Base-by-base conservation (phyloP, 2,113 vertebrate species). In the Chionomys nivalis region DNA sequence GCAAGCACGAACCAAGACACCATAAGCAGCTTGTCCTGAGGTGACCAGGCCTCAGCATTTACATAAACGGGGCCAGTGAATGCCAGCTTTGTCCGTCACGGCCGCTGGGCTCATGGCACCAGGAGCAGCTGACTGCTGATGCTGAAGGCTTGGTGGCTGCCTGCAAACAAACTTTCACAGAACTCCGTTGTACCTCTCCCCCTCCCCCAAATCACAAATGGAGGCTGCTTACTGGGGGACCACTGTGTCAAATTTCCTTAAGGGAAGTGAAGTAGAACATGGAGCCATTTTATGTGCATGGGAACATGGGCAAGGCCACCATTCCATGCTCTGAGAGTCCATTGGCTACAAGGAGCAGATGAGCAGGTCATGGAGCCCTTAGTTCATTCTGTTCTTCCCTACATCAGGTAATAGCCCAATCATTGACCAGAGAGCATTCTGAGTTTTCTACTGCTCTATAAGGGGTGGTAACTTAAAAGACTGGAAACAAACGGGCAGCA, bases 401-500 rank as follows among this genome's bases (percentile, higher is more conserved):
- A 5, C 2, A 1, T 13, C n/a, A 42, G 3, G 36, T 87, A 86
- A 61, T 31, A 85, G 63, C 12, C 23, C 89, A 93, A 47, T 87
- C 31, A 88, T 36, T 19, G 5, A 19, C 9, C 14, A 87, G 5
- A 36, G 33, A 52, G 31, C 36, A 63, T 95, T 88, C 49, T 89
- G n/a, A 89, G 96, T 87, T 28, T n/a, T 49, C 83, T 63, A 79
- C 72, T 78, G 81, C 92, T 95, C 91, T 95, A 21, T 17, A 23
- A 93, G 58, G 58, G 58, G 19, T 21, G 58, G 58, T 89, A 85
- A 70, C 91, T 78, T 94, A 72, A 36, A 85, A 97, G 70, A 75
- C 61, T 0, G 96, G 79, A 90, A 77, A 92, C 66, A 94, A 58
- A 78, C 61, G 73, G 94, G 95, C n/a, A 42, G 92, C 94, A 95